Evolutionary conservation across 92 coral and sea anemone genomes (phyloP), one percentile per base, ranked within the genome.

Genomic region (Porites cylindrica): DNA sequence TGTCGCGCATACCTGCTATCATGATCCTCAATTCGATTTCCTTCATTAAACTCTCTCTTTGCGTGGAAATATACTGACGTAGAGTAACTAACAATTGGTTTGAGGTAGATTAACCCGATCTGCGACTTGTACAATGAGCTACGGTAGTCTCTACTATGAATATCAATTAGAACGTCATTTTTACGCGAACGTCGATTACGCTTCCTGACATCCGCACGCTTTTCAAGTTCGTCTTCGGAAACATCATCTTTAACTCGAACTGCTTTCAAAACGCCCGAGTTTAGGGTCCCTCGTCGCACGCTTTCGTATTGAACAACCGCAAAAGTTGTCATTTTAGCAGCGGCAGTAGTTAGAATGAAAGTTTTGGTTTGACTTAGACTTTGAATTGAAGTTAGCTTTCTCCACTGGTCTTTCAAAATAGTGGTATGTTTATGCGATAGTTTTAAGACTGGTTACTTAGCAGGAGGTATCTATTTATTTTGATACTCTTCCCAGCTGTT

Each of bases 1-100:
- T 38, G 47, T 38, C 12, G 3, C 8, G 23, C 70, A 47, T 71
- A 82, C 86, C 86, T 82, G 13, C 29, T 54, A 69, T 70, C 60
- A 3, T 38, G 47, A 38, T 9, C 20, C 29, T 19, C 2, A 29
- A 58, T 19, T 29, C 68, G 52, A 23, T 38, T 64, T 2, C 18
- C 21, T 77, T 32, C 53, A 14, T 26, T 6, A 58, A 9, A 64
- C 23, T 68, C 85, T 13, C 7, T 65, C 23, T 19, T 73, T 8
- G 87, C 17, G 26, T 83, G 81, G 62, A 83, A 83, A 64, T 74
- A 83, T 12, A 83, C 79, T 75, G 87, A 43, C 1, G 87, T 83
- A 2, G 87, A 74, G 53, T 61, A 83, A 23, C 64, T 72, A 7
- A 83, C 87, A 24, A 63, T 4, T 10, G 87, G 87, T 26, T 83